Evolutionary conservation across 2,797 vertebrate species (phyloP).

Genomic region (Clarias fuscus): DNA sequence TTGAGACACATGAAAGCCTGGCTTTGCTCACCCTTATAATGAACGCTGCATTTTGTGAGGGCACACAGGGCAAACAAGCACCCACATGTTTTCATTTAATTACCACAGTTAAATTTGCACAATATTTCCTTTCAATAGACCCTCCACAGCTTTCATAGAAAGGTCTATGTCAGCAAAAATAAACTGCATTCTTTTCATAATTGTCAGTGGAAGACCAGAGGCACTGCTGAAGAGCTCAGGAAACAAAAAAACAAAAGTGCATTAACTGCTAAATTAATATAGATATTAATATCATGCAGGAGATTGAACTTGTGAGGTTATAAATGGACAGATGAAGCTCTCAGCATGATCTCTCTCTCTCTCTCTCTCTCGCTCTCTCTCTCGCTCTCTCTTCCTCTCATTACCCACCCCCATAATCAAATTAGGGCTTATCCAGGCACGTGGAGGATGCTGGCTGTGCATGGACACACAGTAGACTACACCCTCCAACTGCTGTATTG

Average conservation of each 20-base stretch:
- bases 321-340: slow-evolving; percentile 47
- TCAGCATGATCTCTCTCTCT: slow-evolving; percentile 49
- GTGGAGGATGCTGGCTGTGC: slow-evolving; percentile 59
- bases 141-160: slow-evolving; percentile 32
- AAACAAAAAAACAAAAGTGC: slow-evolving; percentile 30
- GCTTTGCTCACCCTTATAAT: slow-evolving; percentile 30
- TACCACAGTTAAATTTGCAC: slow-evolving; percentile 41
- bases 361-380: slow-evolving; percentile 34
- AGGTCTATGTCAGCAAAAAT: slow-evolving; percentile 26
- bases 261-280: slow-evolving; percentile 41
- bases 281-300: slow-evolving; percentile 38
- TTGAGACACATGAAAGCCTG: slow-evolving; percentile 9
- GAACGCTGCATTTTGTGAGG: slow-evolving; percentile 20
- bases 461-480: slow-evolving; percentile 69
- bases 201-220: neutral
- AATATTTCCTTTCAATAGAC: slow-evolving; percentile 40
- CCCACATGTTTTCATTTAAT: slow-evolving; percentile 53
- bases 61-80: slow-evolving; percentile 23
- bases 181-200: slow-evolving; percentile 8
- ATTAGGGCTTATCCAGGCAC: slow-evolving; percentile 71
- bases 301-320: slow-evolving; percentile 39
- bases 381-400: slow-evolving; percentile 35
- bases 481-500: slow-evolving; percentile 75
- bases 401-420: slow-evolving; percentile 65
- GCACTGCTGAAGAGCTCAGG: slow-evolving; percentile 5